A percentile compares a stretch with the other conserved stretches of the same genome.
These are phyloP conservation scores for Myiagra hebetior DNA, from an alignment of 2,113 vertebrate genomes.

Conservation along the genomic window DNA sequence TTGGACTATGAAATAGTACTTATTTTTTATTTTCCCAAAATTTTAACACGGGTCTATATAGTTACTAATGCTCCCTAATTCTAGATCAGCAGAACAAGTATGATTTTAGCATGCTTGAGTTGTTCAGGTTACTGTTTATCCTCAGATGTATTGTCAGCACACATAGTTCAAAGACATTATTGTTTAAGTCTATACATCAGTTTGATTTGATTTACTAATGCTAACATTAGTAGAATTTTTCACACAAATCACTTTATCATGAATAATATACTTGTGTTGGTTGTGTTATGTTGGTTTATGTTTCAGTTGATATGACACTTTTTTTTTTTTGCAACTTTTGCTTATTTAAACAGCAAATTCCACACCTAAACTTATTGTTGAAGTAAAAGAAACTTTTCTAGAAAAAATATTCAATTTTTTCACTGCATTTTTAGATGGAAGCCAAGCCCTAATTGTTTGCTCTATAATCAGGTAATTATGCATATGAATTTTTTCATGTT, in stretches of 20 bases:
- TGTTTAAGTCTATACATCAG: neutral
- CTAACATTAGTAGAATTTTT: neutral
- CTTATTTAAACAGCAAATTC: neutral
- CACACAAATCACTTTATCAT: neutral
- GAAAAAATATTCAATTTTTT: neutral
- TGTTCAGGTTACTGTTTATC: neutral
- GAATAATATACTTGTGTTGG: neutral
- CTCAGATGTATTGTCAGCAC: neutral
- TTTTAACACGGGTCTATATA: neutral
- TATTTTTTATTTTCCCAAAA: neutral
- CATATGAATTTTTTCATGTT: neutral
- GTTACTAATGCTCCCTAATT: neutral
- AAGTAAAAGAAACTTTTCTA: neutral
- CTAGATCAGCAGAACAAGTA: neutral
- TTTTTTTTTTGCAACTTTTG: neutral
- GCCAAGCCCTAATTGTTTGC: neutral
- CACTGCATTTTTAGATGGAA: neutral
- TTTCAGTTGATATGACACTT: neutral
- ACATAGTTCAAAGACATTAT: neutral
- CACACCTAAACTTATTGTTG: neutral
- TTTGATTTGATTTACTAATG: neutral
- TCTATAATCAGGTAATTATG: neutral
- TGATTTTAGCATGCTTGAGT: neutral
- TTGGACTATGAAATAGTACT: neutral
- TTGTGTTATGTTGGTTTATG: neutral